Evolutionary conservation across 1,140 invertebrate species (phyloP), one percentile per base, ranked within the genome.

Genomic region (Aphis gossypii): DNA sequence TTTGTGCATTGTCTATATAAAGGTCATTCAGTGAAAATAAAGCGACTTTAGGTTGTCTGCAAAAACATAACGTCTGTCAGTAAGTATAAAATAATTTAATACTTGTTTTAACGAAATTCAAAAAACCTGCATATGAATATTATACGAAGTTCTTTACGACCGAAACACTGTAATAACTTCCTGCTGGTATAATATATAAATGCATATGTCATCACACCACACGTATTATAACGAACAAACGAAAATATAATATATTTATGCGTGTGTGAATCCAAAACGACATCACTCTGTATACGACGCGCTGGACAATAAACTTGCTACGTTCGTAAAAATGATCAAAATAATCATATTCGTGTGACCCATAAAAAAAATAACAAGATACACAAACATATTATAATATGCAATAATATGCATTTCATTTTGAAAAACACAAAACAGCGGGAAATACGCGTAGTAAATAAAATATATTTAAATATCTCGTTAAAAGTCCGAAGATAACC

Each of bases 341-440:
- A 87, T 87, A 87, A 87, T 87, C 14, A 87, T 87, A 14, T 87
- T 87, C 44, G 86, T 87, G 46, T n/a, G 44, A 48, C 86, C 44
- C 44, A n/a, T 46, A 87, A 46, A 87, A 48, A 46, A 87, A 86
- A 44, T 46, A 87, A 87, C 23, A 20, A 51, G 3, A 87, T 87
- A 83, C 9, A 84, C 23, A 41, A 84, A 6, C 38, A 25, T 76
- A 76, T n/a, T n/a, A n/a, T 76, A 76, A 76, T n/a, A n/a, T 76
- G 60, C 60, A 84, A 84, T 84, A 84, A 84, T 25, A 84, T 84
- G 83, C 23, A 84, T 44, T 84, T 84, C 23, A 25, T 84, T 41
- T 44, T 9, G 8, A 84, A 25, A 84, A 41, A 84, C 41, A 84
- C 23, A 41, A 44, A 84, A 84, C 21, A 84, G 83, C 38, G 41